Percentiles rank a stretch among this genome's conserved stretches.
phyloP scores from a whole-genome alignment of 2,888 invertebrate genomes.

The Cylloceria caligata region DNA sequence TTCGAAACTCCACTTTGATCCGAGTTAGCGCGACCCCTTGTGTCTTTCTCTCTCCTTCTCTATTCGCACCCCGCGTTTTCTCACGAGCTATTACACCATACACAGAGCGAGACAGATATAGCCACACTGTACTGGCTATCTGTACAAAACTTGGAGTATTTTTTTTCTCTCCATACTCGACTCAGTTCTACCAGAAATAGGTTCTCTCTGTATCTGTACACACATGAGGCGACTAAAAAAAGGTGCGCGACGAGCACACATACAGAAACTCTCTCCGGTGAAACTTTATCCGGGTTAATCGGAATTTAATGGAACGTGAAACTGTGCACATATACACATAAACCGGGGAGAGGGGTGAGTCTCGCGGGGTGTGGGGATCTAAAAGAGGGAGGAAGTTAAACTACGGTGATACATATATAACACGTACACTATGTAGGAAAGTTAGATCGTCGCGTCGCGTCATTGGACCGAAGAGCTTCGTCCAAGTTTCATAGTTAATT shows the following conservation, averaged over 20 bases:
- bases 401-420: background rate
- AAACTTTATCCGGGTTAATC: conserved; percentile 69
- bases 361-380: conserved; percentile 33
- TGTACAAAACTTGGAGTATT: conserved; percentile 33
- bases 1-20: conserved; percentile 29
- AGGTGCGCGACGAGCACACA: conserved; percentile 30
- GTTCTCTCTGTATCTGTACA: conserved; percentile 2
- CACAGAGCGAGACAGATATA: conserved; percentile 42
- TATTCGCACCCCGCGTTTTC: conserved; percentile 43
- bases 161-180: background rate
- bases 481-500: conserved; percentile 65
- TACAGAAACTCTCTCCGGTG: conserved; percentile 39
- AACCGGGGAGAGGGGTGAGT: conserved; percentile 1
- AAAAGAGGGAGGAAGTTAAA: background rate
- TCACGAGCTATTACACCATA: conserved; percentile 50
- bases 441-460: conserved; percentile 57
- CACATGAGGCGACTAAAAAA: conserved; percentile 7
- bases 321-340: conserved; percentile 46
- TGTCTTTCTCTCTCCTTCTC: conserved; percentile 22
- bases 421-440: conserved; percentile 28
- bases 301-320: conserved; percentile 67
- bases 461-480: conserved; percentile 54
- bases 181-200: conserved; percentile 7
- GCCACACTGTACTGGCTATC: conserved; percentile 22
- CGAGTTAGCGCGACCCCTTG: conserved; percentile 22